These are phyloP conservation scores for Liodrosophila aerea DNA, from an alignment of 2,888 invertebrate genomes.

Conservation along the genomic window DNA sequence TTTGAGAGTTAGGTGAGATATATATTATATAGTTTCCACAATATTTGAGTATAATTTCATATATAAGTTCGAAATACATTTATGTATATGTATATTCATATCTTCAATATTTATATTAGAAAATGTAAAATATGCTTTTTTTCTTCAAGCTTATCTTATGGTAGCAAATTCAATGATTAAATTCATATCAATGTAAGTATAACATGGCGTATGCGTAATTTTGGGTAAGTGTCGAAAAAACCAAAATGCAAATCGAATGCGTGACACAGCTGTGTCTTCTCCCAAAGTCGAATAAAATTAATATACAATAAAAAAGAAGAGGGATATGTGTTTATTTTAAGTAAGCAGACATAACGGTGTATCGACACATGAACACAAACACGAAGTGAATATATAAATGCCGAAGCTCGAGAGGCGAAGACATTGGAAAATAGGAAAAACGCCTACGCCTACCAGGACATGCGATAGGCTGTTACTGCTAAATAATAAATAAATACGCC, in stretches of 20 bases:
- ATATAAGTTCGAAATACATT: neutral
- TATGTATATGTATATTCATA: neutral
- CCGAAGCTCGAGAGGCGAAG: constrained; percentile 52
- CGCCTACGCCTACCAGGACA: constrained; percentile 52
- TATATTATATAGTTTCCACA: no score
- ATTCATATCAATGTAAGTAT: neutral
- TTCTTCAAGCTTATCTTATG: neutral
- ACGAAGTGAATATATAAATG: constrained; percentile 17
- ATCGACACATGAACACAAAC: constrained; percentile 4
- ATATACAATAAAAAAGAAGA: constrained; percentile 18
- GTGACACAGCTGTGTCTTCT: constrained; percentile 50
- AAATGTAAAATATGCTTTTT: neutral
- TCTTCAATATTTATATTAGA: neutral
- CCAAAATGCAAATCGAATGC: constrained; percentile 48
- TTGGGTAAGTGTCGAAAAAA: constrained; percentile 1
- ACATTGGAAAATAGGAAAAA: constrained; percentile 58
- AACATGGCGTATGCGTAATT: constrained; percentile 36
- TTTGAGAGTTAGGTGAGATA: no score
- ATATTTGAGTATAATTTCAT: neutral
- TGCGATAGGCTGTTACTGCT: constrained; percentile 64
- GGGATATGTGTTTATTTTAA: constrained; percentile 14
- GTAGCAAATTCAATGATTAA: neutral
- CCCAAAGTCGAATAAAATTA: constrained; percentile 37
- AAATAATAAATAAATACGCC: constrained; percentile 65
- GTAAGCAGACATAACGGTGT: constrained; percentile 12